phyloP scores from a whole-genome alignment of 2,797 vertebrate species.

The Xerus rutilus region DNA sequence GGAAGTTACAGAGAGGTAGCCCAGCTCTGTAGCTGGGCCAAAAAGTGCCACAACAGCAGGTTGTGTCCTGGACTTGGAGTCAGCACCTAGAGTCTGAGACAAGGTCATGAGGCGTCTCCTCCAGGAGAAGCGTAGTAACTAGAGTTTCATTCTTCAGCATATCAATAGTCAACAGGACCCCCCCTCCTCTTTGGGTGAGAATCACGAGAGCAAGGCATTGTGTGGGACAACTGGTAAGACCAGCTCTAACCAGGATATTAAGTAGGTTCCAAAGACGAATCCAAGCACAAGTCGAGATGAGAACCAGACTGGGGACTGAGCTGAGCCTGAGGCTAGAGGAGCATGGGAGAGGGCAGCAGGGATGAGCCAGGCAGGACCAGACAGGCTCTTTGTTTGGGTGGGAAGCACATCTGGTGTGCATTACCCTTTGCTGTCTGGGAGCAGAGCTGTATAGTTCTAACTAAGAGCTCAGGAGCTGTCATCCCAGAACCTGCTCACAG shows the following conservation, averaged over 20 bases:
- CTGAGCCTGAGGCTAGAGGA: background rate
- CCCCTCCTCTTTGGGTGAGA: background rate
- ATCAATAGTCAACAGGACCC: background rate
- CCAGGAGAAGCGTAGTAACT: background rate
- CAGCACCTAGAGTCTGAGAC: background rate
- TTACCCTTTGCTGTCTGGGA: background rate
- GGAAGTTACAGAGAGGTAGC: background rate
- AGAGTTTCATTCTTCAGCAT: background rate
- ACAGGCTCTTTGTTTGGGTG: background rate
- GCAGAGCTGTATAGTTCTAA: background rate
- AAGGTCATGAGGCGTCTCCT: background rate
- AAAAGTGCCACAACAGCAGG: background rate
- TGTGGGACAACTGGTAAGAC: background rate
- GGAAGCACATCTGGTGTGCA: background rate
- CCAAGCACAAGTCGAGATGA: slow-evolving; percentile 26
- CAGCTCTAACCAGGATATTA: background rate
- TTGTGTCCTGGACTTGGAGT: background rate
- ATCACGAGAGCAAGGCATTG: background rate
- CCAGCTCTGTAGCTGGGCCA: background rate
- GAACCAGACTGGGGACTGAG: background rate
- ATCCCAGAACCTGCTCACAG: background rate
- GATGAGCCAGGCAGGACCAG: background rate
- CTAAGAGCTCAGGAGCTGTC: background rate
- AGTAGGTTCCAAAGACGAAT: background rate
- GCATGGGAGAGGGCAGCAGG: background rate